Percentiles rank a stretch among this genome's conserved stretches.
Evolutionary conservation across 2,888 invertebrate genomes (phyloP).

Genomic region (Scaeva pyrastri): DNA sequence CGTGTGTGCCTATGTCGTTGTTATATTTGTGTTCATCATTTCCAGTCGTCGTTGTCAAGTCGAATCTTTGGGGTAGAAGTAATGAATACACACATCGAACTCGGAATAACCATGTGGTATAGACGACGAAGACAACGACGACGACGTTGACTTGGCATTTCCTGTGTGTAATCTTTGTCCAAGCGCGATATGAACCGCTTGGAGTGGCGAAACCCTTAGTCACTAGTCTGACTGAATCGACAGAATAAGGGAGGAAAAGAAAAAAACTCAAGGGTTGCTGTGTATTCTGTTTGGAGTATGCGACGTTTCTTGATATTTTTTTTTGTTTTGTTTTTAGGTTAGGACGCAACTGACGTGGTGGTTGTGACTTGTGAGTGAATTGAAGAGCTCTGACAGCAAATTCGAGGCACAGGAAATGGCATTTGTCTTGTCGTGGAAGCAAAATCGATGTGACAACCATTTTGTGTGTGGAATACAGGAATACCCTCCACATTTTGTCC

Average conservation of each 20-base stretch:
- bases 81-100: constrained; percentile 32
- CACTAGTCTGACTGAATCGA: constrained; percentile 17
- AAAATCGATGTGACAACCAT: constrained; percentile 73
- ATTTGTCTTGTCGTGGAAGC: constrained; percentile 54
- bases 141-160: constrained; percentile 34
- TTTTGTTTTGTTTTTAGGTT: constrained; percentile 63
- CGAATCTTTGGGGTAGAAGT: constrained; percentile 56
- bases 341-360: constrained; percentile 69
- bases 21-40: constrained; percentile 56
- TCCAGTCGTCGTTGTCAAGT: constrained; percentile 66
- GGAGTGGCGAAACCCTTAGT: constrained; percentile 53
- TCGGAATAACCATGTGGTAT: constrained; percentile 64
- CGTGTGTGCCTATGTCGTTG: constrained; percentile 56
- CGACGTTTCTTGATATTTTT: constrained; percentile 40
- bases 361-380: constrained; percentile 57
- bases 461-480: constrained; percentile 47
- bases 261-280: constrained; percentile 62
- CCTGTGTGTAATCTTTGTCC: constrained; percentile 46
- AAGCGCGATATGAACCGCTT: constrained; percentile 40
- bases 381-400: constrained; percentile 39
- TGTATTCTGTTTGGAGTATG: constrained; percentile 43
- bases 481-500: constrained; percentile 19
- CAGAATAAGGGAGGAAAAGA: constrained; percentile 65
- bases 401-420: constrained; percentile 65
- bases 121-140: constrained; percentile 3